Evolutionary conservation across 2,113 vertebrate genomes (phyloP).

Genomic region (Halichoerus grypus): DNA sequence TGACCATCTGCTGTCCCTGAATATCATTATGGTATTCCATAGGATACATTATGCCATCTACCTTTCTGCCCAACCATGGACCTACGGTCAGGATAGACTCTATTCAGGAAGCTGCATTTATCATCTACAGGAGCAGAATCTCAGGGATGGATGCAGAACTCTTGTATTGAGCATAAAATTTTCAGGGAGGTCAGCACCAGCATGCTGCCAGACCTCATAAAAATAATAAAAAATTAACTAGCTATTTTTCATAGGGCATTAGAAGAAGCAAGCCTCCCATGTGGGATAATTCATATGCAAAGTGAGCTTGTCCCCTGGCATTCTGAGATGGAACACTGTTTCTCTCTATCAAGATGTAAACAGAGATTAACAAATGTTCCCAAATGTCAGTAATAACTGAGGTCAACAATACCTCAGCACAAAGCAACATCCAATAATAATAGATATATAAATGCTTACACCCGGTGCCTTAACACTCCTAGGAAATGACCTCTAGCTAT

Average conservation of each 20-base stretch:
- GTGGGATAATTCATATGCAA: not conserved
- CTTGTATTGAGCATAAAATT: not conserved
- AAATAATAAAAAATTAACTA: not conserved
- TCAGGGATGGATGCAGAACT: not conserved
- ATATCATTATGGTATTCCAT: accelerated
- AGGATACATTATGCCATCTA: not conserved
- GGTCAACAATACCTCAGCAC: not conserved
- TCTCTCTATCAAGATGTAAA: not conserved
- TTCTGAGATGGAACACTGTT: not conserved
- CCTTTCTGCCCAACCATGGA: not conserved
- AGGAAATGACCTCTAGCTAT: not conserved
- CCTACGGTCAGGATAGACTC: not conserved
- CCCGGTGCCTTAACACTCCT: not conserved
- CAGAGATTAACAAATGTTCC: not conserved
- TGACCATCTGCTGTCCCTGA: not conserved
- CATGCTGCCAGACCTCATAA: not conserved
- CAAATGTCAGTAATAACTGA: not conserved
- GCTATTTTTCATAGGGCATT: not conserved
- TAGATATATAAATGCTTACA: not conserved
- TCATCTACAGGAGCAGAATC: not conserved
- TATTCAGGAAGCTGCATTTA: not conserved
- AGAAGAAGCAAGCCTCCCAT: not conserved
- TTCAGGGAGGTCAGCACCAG: too few relatives aligned
- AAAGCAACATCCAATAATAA: not conserved
- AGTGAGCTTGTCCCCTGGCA: not conserved